phyloP scores from a whole-genome alignment of 2,797 vertebrate genomes.

The Catostomus latipinnis region DNA sequence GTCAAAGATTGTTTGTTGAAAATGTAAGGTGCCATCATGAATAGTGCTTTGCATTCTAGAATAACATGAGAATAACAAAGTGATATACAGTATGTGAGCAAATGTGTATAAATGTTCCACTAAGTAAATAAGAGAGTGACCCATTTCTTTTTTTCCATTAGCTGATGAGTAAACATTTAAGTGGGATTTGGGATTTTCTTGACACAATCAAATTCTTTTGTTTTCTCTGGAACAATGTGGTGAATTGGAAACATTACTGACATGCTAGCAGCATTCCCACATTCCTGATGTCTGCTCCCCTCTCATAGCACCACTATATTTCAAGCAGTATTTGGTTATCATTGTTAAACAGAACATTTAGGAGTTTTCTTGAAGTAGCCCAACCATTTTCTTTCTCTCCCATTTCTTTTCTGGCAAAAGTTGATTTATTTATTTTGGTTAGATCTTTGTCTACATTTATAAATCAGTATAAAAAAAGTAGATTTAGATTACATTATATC shows the following conservation, averaged over 20 bases:
- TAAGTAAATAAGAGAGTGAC: neutral
- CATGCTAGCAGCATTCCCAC: neutral
- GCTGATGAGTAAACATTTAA: neutral
- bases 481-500: neutral
- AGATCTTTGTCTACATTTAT: neutral
- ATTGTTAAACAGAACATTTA: conserved; percentile 1
- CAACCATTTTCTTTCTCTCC: neutral
- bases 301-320: neutral
- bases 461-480: neutral
- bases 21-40: too few species aligned
- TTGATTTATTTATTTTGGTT: neutral
- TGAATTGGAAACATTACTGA: conserved; percentile 12
- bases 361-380: too few species aligned
- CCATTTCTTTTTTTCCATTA: neutral
- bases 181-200: neutral
- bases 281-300: neutral
- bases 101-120: neutral
- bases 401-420: neutral
- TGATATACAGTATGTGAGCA: too few species aligned
- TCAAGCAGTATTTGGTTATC: neutral
- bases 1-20: too few species aligned
- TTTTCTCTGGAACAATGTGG: neutral
- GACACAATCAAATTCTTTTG: conserved; percentile 6
- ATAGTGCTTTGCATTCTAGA: too few species aligned
- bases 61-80: too few species aligned